A percentile compares a stretch with the other conserved stretches of the same genome.
Conservation (phyloP, 2,797 vertebrate genomes). For the Hippoglossus hippoglossus region DNA sequence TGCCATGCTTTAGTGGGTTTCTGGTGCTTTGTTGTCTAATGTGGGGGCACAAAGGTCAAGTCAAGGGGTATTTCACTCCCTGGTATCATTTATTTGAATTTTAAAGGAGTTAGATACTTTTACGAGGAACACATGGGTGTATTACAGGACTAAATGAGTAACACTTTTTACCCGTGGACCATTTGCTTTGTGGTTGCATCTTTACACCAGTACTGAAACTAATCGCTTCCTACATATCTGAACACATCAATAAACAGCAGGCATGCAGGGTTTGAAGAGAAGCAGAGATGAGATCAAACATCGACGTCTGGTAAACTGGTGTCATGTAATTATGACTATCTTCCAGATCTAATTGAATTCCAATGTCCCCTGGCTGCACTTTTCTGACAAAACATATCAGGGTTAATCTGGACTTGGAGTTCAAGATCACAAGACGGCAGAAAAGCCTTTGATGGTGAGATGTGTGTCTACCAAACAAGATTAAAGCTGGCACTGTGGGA, state of each 20-base stretch:
- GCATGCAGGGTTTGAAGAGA: constrained; percentile 16
- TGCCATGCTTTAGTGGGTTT: neutral
- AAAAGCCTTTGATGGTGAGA: constrained; percentile 38
- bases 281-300: constrained; percentile 32
- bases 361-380: constrained; percentile 24
- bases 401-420: constrained; percentile 37
- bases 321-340: constrained; percentile 23
- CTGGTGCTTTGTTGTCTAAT: constrained; percentile 22
- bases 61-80: constrained; percentile 15
- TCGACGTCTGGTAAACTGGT: constrained; percentile 13
- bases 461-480: constrained; percentile 45
- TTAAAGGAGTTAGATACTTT: neutral
- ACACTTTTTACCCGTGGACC: constrained; percentile 5
- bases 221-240: neutral
- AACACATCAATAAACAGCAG: constrained; percentile 8
- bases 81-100: constrained; percentile 16
- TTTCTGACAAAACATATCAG: constrained; percentile 13
- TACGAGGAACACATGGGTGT: constrained; percentile 24
- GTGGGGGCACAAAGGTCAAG: constrained; percentile 40
- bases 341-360: constrained; percentile 38
- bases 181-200: constrained; percentile 17
- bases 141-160: constrained; percentile 46
- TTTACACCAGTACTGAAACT: neutral
- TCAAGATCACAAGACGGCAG: constrained; percentile 48
- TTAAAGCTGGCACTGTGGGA: constrained; percentile 16